phyloP scores from a whole-genome alignment of 2,888 invertebrate species.

The Geophilus truncorum region DNA sequence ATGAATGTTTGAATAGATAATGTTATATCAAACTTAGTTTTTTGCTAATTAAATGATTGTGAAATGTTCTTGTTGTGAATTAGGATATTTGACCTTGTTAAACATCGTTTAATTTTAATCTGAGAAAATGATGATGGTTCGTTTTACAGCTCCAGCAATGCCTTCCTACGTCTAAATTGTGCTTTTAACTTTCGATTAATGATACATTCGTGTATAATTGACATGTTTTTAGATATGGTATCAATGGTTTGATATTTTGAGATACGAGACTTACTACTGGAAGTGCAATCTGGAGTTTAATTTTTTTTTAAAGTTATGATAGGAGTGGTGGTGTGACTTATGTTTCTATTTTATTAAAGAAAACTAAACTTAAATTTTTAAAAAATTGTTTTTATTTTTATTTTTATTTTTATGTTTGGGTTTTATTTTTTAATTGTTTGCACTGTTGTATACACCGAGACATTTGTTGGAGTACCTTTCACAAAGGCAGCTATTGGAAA shows the following conservation, averaged over 20 bases:
- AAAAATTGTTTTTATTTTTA: background rate
- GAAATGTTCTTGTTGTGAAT: conserved; percentile 10
- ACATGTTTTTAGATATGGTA: background rate
- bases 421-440: background rate
- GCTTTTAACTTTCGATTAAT: background rate
- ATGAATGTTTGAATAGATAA: conserved; percentile 1
- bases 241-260: background rate
- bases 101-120: background rate
- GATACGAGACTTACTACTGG: background rate
- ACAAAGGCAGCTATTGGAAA: background rate
- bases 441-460: background rate
- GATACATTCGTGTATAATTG: background rate
- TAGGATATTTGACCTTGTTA: conserved; percentile 4
- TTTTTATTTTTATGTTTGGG: background rate
- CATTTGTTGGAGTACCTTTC: background rate
- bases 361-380: too few species aligned
- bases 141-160: background rate
- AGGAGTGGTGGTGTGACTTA: background rate
- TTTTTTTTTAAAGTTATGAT: background rate
- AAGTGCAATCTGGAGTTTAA: background rate
- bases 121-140: background rate
- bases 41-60: background rate
- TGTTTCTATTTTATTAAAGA: background rate
- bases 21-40: background rate
- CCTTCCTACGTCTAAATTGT: background rate